These are phyloP conservation scores for Malthinus seriepunctatus DNA, from an alignment of 2,888 invertebrate species.

Conservation along the genomic window DNA sequence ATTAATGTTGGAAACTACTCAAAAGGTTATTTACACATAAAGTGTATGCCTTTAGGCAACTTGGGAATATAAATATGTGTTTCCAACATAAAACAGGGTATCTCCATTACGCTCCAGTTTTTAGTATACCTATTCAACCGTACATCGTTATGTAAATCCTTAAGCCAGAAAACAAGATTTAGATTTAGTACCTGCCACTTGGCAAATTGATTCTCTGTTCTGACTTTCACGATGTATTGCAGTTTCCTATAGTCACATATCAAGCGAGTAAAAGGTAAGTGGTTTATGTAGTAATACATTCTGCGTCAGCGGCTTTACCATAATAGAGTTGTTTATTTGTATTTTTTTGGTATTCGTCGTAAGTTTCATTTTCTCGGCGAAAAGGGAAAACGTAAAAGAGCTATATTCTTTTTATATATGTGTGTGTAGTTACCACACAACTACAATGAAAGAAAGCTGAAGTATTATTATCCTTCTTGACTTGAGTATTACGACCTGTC, in stretches of 20 bases:
- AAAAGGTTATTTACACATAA: conserved; percentile 3
- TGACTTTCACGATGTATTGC: conserved; percentile 25
- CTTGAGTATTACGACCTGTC: conserved; percentile 17
- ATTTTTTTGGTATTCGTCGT: conserved; percentile 14
- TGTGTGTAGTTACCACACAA: conserved; percentile 1
- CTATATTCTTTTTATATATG: conserved; percentile 19
- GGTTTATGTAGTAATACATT: conserved; percentile 26
- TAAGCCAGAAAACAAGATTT: conserved; percentile 25
- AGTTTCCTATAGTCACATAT: conserved; percentile 27
- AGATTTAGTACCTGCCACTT: conserved; percentile 28
- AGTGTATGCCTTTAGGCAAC: conserved; percentile 7
- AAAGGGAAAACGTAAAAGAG: conserved; percentile 3
- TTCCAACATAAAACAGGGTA: conserved; percentile 20
- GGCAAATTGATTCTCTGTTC: conserved; percentile 27
- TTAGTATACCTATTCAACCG: conserved; percentile 20
- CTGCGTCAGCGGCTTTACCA: conserved; percentile 17
- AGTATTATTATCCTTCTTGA: conserved; percentile 16
- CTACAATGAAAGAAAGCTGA: conserved; percentile 9
- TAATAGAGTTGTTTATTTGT: conserved; percentile 26
- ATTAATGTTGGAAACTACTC: conserved; percentile 3
- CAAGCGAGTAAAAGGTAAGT: conserved; percentile 23
- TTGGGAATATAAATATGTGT: conserved; percentile 21
- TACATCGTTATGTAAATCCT: conserved; percentile 25
- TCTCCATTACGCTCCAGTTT: conserved; percentile 23
- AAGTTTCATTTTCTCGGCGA: conserved; percentile 16